phyloP scores from a whole-genome alignment of 2,888 invertebrate genomes.

The Cheilosia scutellata region DNA sequence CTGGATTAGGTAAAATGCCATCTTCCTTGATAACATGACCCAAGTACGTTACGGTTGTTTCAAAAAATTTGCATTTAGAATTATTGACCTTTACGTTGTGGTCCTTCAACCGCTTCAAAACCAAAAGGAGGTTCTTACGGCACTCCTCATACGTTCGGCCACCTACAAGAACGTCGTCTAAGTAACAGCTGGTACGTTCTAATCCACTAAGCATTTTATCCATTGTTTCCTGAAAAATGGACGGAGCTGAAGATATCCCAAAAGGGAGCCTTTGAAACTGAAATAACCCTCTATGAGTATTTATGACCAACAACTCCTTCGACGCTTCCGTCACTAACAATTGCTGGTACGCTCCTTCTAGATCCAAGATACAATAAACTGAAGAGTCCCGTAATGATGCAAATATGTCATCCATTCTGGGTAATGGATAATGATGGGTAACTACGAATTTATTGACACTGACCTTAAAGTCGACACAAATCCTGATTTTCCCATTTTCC shows the following conservation, averaged over 20 bases:
- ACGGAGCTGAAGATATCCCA: background rate
- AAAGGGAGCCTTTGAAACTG: background rate
- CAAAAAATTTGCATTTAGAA: too few species aligned
- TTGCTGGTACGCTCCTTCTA: background rate
- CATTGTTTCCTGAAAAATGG: background rate
- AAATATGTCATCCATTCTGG: too few species aligned
- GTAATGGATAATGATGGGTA: background rate
- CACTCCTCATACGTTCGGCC: too few species aligned
- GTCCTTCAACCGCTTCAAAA: too few species aligned
- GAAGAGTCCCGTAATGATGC: slow-evolving; percentile 4
- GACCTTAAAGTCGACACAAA: slow-evolving; percentile 79
- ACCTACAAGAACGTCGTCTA: too few species aligned
- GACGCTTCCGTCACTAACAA: background rate
- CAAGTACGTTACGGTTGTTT: too few species aligned
- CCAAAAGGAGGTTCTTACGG: too few species aligned
- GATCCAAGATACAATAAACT: slow-evolving; percentile 46
- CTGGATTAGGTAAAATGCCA: too few species aligned
- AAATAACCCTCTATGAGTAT: background rate
- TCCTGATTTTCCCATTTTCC: slow-evolving; percentile 55
- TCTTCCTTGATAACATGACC: too few species aligned
- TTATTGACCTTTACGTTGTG: too few species aligned
- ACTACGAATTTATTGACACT: slow-evolving; percentile 58
- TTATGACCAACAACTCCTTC: background rate
- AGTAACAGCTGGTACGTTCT: too few species aligned
- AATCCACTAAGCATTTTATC: background rate